phyloP scores from a whole-genome alignment of 64 coral and sea anemone genomes.

The Dendrophyllia cribrosa region DNA sequence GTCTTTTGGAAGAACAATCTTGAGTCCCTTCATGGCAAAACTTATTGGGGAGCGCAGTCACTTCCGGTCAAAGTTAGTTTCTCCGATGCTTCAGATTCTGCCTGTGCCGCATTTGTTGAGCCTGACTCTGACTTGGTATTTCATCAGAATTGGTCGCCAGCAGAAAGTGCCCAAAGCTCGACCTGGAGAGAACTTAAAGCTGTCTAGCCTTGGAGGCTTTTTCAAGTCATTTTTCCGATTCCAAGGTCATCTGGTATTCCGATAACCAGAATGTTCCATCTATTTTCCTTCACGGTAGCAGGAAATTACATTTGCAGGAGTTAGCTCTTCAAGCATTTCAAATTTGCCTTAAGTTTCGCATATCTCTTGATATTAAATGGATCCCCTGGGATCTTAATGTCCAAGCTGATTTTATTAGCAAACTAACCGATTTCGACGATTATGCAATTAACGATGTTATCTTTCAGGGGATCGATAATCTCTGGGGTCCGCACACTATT shows the following conservation, averaged over 20 bases:
- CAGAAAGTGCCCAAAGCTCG: constrained; percentile 47
- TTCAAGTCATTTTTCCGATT: background rate
- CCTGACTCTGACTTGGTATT: background rate
- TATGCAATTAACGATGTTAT: constrained; percentile 24
- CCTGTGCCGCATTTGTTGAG: constrained; percentile 25
- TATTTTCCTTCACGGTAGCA: too few species aligned
- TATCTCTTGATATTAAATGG: too few species aligned
- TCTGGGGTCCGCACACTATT: too few species aligned
- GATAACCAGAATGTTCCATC: too few species aligned
- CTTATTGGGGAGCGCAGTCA: background rate
- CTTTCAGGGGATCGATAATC: constrained; percentile 6
- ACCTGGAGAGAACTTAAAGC: constrained; percentile 50
- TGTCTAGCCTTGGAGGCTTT: background rate
- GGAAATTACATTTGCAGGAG: too few species aligned
- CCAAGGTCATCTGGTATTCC: constrained; percentile 61
- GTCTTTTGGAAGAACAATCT: constrained; percentile 56
- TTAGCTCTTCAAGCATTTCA: constrained; percentile 39
- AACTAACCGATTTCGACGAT: constrained; percentile 18
- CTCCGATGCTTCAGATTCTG: constrained; percentile 37
- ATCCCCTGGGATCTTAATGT: constrained; percentile 53
- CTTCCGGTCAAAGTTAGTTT: constrained; percentile 36
- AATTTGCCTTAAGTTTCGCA: constrained; percentile 1
- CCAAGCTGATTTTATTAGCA: constrained; percentile 44
- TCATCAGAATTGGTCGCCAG: too few species aligned
- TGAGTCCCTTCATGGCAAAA: background rate